A percentile compares a stretch with the other conserved stretches of the same genome.
These are phyloP conservation scores for Peromyscus nudipes DNA, from an alignment of 2,797 vertebrate species.

Conservation along the genomic window DNA sequence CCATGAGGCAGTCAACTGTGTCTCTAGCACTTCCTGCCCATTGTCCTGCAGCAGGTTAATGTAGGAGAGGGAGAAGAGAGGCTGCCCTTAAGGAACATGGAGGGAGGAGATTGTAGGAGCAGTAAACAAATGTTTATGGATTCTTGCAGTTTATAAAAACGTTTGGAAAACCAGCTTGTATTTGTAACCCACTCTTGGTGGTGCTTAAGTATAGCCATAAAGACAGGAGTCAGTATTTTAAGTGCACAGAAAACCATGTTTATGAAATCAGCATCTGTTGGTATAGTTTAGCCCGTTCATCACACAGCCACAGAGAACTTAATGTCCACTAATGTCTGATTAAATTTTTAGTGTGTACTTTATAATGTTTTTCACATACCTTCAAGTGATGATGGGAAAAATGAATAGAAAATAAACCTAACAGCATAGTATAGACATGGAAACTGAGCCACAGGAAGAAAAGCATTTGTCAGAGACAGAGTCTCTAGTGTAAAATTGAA, in stretches of 20 bases:
- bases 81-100: background rate
- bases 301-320: constrained; percentile 10
- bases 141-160: constrained; percentile 51
- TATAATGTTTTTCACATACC: constrained; percentile 21
- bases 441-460: constrained; percentile 49
- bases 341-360: constrained; percentile 39
- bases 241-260: constrained; percentile 24
- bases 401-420: constrained; percentile 51
- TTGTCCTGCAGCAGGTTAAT: background rate
- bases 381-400: constrained; percentile 43
- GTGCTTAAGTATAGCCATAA: background rate
- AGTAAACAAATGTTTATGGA: constrained; percentile 42
- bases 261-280: constrained; percentile 48
- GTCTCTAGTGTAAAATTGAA: background rate
- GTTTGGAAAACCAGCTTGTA: constrained; percentile 23
- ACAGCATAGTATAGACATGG: constrained; percentile 18
- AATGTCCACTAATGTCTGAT: constrained; percentile 14
- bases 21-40: background rate
- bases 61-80: constrained; percentile 21
- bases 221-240: constrained; percentile 48
- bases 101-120: background rate
- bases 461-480: constrained; percentile 25
- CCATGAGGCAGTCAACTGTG: background rate
- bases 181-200: constrained; percentile 13
- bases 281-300: constrained; percentile 44